Conservation (phyloP, 1,140 invertebrate species). For the Steinernema khuongi region DNA sequence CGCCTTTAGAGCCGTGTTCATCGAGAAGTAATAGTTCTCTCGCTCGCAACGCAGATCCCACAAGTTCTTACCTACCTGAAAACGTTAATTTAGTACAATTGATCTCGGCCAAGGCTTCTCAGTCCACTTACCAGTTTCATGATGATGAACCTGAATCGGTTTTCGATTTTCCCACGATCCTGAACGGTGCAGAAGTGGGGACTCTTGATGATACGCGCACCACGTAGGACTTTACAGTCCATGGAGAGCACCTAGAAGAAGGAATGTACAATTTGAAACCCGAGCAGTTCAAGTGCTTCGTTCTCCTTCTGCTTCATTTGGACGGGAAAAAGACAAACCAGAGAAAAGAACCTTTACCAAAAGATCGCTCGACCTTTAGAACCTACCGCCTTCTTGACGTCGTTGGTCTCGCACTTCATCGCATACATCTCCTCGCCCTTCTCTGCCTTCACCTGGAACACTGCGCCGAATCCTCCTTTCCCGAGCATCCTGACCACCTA, state of each 20-base stretch:
- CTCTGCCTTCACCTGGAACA: constrained; percentile 28
- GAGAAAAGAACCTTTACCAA: no score
- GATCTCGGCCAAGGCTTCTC: neutral
- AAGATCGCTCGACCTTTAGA: no score
- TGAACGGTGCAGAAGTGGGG: constrained; percentile 31
- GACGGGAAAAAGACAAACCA: no score
- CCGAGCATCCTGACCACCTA: constrained; percentile 31
- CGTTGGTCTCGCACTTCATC: constrained; percentile 35
- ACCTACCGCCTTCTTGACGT: constrained; percentile 19
- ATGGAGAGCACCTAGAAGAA: constrained; percentile 25
- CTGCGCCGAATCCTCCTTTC: constrained; percentile 37
- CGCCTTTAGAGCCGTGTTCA: constrained; percentile 29
- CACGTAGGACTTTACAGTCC: constrained; percentile 35
- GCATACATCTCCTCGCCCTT: constrained; percentile 30
- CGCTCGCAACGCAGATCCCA: constrained; percentile 38
- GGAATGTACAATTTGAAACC: neutral
- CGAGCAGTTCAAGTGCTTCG: neutral
- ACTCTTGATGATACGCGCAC: constrained; percentile 27
- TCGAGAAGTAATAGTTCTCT: constrained; percentile 19
- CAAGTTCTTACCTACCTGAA: constrained; percentile 26
- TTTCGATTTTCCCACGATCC: constrained; percentile 28
- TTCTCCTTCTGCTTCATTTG: constrained; percentile 4
- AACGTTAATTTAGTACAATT: neutral
- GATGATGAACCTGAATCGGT: constrained; percentile 31
- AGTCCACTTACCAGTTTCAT: constrained; percentile 29